Conservation (phyloP, 2,888 invertebrate species). For the Kuschelorhynchus macadamiae region DNA sequence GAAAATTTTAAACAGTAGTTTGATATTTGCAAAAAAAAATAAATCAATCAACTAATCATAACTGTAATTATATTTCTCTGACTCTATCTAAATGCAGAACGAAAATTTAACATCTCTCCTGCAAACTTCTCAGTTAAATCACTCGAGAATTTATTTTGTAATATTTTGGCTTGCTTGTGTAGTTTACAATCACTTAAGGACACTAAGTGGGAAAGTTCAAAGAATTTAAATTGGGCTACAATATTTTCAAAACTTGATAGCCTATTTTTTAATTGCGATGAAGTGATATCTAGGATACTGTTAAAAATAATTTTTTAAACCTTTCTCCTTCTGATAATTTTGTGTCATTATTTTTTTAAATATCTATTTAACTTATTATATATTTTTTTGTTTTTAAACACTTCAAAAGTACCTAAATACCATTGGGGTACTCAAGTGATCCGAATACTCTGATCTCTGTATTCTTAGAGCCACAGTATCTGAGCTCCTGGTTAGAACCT, state of each 20-base stretch:
- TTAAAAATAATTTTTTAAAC: neutral
- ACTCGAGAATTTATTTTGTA: neutral
- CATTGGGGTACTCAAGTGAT: no score
- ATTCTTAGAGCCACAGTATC: no score
- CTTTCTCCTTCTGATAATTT: conserved; percentile 4
- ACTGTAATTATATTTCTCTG: neutral
- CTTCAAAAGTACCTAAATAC: no score
- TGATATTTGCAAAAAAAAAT: neutral
- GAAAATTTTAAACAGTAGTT: neutral
- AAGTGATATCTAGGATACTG: neutral
- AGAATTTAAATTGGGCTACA: neutral
- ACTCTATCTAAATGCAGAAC: neutral
- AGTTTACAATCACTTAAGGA: no score
- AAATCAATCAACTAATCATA: neutral
- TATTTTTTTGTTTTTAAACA: no score
- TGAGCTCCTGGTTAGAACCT: no score
- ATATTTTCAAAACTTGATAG: neutral
- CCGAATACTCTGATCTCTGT: no score
- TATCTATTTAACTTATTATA: no score
- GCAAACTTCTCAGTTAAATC: neutral
- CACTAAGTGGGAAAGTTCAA: no score
- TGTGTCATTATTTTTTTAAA: neutral
- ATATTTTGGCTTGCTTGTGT: neutral
- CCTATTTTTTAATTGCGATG: neutral
- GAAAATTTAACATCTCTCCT: neutral